Conservation (phyloP, 2,888 invertebrate species). For the Polymixis flavicincta region DNA sequence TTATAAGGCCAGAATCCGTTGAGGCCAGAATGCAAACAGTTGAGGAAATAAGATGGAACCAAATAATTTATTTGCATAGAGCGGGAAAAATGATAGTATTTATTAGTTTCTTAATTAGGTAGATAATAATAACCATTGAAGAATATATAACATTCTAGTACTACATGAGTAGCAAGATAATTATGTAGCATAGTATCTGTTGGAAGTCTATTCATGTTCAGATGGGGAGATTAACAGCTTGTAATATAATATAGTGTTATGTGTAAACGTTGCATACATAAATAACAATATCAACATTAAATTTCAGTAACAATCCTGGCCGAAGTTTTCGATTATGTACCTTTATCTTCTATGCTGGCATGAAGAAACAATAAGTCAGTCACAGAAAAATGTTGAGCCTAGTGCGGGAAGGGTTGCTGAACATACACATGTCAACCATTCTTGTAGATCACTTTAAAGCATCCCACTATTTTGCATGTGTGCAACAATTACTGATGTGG, state of each 20-base stretch:
- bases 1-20: neutral
- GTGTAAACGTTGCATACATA: neutral
- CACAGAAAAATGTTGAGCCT: neutral
- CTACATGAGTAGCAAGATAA: neutral
- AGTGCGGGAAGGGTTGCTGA: neutral
- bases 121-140: constrained; percentile 12
- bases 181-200: neutral
- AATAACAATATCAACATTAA: constrained; percentile 1
- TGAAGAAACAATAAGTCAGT: constrained; percentile 9
- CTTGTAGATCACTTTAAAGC: too few species aligned
- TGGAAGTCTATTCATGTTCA: neutral
- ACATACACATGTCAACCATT: neutral
- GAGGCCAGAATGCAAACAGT: constrained; percentile 17
- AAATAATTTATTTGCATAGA: constrained; percentile 5
- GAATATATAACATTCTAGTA: constrained; percentile 12
- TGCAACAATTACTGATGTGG: neutral
- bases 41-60: constrained; percentile 1
- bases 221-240: neutral
- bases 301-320: neutral
- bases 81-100: constrained; percentile 3
- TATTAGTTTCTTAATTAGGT: neutral
- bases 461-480: neutral
- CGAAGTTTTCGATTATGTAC: neutral
- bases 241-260: neutral
- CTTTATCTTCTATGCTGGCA: neutral